These are phyloP conservation scores for Metallyticus violacea DNA, from an alignment of 2,888 invertebrate species.

Conservation along the genomic window DNA sequence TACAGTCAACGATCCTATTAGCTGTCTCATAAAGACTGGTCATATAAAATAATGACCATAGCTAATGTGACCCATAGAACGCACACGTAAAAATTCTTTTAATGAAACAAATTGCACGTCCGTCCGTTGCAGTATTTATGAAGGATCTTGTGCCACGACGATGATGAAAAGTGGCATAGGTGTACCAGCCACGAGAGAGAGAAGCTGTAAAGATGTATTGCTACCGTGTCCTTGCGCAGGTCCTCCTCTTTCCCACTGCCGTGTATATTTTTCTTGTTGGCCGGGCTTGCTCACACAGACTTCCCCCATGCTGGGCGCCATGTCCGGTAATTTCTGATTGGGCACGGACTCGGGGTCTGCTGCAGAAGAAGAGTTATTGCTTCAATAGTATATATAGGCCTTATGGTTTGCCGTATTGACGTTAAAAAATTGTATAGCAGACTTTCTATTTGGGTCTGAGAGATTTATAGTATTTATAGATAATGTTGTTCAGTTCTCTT, in stretches of 20 bases:
- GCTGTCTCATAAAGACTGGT: background rate
- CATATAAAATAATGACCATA: background rate
- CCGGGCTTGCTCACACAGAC: background rate
- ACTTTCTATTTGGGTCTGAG: background rate
- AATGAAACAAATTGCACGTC: background rate
- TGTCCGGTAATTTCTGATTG: constrained; percentile 28
- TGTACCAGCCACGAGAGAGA: background rate
- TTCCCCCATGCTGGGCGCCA: constrained; percentile 22
- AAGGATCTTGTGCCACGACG: background rate
- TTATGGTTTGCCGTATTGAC: constrained; percentile 1
- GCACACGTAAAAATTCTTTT: background rate
- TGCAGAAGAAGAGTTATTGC: background rate
- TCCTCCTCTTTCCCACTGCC: background rate
- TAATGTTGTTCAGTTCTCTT: background rate
- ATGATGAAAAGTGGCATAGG: background rate
- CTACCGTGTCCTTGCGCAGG: constrained; percentile 12
- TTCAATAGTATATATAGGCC: constrained; percentile 16
- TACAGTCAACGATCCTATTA: background rate
- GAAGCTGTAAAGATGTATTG: background rate
- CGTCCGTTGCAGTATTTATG: background rate
- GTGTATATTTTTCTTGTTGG: constrained; percentile 3
- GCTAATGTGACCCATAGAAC: background rate
- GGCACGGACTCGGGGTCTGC: constrained; percentile 15
- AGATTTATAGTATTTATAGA: constrained; percentile 16
- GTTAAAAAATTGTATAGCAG: constrained; percentile 4